Evolutionary conservation across 2,888 invertebrate genomes (phyloP).

Genomic region (Drosophila formosana): DNA sequence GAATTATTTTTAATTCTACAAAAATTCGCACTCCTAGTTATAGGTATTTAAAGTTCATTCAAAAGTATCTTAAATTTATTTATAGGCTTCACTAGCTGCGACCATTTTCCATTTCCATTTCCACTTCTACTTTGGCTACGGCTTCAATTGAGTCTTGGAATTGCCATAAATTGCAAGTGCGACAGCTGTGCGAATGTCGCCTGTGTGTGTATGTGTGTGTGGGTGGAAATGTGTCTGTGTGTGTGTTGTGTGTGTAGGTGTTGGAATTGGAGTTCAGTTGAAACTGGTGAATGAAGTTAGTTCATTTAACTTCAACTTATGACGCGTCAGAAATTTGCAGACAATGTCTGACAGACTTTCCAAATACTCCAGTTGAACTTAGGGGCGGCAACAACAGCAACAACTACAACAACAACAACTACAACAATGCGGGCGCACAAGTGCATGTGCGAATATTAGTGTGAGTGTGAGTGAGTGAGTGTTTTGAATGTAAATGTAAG

Average conservation of each 20-base stretch:
- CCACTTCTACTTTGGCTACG: constrained; percentile 10
- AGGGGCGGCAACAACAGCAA: constrained; percentile 42
- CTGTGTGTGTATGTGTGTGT: constrained; percentile 8
- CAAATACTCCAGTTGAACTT: constrained; percentile 70
- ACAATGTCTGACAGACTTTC: constrained; percentile 70
- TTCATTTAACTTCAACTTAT: constrained; percentile 79
- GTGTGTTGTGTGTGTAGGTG: constrained; percentile 43
- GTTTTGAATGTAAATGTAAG: constrained; percentile 36
- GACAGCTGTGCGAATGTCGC: constrained; percentile 67
- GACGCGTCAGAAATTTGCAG: constrained; percentile 76
- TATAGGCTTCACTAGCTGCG: constrained; percentile 31
- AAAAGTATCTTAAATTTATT: constrained; percentile 26
- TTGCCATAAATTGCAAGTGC: constrained; percentile 80
- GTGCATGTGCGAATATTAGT: constrained; percentile 3
- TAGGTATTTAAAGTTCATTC: not conserved
- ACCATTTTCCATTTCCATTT: constrained; percentile 59
- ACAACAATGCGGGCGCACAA: constrained; percentile 22
- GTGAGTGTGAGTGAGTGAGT: constrained; percentile 13
- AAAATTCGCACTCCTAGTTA: not conserved
- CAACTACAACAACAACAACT: too few species aligned
- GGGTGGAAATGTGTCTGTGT: constrained; percentile 8
- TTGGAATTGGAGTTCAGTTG: constrained; percentile 52
- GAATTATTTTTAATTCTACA: too few species aligned
- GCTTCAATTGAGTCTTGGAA: constrained; percentile 76
- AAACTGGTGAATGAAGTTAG: constrained; percentile 71